These are phyloP conservation scores for Aramus guarauna DNA, from an alignment of 2,113 vertebrate species.

Conservation along the genomic window DNA sequence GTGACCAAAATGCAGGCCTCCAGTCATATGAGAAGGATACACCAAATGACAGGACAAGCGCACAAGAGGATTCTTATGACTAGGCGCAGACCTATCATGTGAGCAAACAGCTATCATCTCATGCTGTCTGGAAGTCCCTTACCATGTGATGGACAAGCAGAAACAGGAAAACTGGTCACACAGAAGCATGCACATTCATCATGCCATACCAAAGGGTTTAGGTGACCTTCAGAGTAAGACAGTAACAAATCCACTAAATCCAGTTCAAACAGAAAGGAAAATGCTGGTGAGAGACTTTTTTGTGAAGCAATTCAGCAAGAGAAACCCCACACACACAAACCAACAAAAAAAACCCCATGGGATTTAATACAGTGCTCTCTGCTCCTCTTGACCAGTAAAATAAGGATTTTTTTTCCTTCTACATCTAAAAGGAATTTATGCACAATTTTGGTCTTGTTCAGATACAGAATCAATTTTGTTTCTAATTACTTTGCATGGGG, in stretches of 20 bases:
- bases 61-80: not conserved
- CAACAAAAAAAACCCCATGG: not conserved
- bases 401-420: not conserved
- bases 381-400: not conserved
- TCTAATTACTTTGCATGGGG: not conserved
- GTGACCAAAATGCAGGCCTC: not conserved
- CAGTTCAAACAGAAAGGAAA: not conserved
- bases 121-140: not conserved
- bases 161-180: not conserved
- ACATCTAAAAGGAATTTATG: not conserved
- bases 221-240: not conserved
- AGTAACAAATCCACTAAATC: not conserved
- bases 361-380: not conserved
- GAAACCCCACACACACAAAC: too few relatives aligned
- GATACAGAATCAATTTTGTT: not conserved
- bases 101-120: not conserved
- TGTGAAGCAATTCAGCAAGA: not conserved
- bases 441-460: not conserved
- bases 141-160: not conserved
- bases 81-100: not conserved
- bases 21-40: not conserved
- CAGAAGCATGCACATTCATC: not conserved
- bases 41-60: not conserved
- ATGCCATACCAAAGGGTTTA: not conserved
- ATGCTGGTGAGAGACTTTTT: rapidly evolving